Evolutionary conservation across 2,888 invertebrate genomes (phyloP), one percentile per base, ranked within the genome.

Genomic region (Lepidochrysops patricia): DNA sequence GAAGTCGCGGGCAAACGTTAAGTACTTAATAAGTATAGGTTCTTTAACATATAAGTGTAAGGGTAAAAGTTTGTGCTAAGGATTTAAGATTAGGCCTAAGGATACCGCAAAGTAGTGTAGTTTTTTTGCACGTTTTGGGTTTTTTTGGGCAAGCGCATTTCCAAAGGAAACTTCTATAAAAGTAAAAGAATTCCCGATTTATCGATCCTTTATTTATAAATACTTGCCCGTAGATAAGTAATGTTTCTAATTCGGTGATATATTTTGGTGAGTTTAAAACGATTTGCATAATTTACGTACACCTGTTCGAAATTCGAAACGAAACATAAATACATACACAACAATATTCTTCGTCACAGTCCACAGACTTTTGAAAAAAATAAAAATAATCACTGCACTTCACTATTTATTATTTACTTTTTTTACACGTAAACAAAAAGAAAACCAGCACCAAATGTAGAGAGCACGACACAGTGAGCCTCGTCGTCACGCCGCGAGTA

Each of bases 401-500:
- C 34, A 62, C 60, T 60, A 26, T 60, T 37, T 49, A 25, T 35
- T 50, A 23, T 27, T 12, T 25, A 62, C 56, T 58, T 60, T 57
- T 50, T 15, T 61, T 61, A 60, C 57, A 35, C 49, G 60, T 64
- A 62, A 64, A 65, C 60, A 59, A 35, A 19, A 27, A 49, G 29
- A 37, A 61, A 57, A 61, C 62, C 57, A 60, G 62, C 61, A 59
- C 61, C 48, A 25, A n/a, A n/a, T n/a, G 48, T 57, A 49, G 58
- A 58, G 49, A 58, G 26, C 34, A 48, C 37, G 19, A 25, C 32
- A 59, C 52, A 35, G 35, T 15, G 23, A 34, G 59, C 50, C 63
- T 50, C 62, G 71, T 68, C 76, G 80, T 79, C 80, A 79, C 78
- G 79, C 75, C 60, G 68, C 74, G 73, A 71, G 68, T 74, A 81